These are phyloP conservation scores for Hemiscyllium ocellatum DNA, from an alignment of 2,113 vertebrate genomes.

Conservation along the genomic window DNA sequence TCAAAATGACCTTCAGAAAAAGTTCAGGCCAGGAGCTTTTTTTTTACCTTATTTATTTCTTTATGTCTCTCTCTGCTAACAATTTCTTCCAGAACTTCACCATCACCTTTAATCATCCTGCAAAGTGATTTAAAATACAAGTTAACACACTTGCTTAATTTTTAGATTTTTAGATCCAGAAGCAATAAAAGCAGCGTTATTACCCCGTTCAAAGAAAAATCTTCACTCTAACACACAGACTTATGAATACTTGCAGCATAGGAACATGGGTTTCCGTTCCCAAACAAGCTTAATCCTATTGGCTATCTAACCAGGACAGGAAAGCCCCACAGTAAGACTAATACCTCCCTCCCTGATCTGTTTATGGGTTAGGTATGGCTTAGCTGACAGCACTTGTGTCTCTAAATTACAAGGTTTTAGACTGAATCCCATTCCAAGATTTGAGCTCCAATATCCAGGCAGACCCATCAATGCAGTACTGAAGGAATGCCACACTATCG, in stretches of 20 bases:
- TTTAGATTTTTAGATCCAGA: not conserved
- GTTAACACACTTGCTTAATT: not conserved
- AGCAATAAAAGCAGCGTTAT: not conserved
- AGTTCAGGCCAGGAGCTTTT: not conserved
- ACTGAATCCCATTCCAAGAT: not conserved
- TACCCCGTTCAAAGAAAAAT: not conserved
- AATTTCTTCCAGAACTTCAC: conserved; percentile 90
- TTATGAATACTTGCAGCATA: not conserved
- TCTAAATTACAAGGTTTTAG: not conserved
- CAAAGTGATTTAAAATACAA: conserved; percentile 10
- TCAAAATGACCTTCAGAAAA: not conserved
- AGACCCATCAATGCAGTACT: not conserved
- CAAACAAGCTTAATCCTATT: not conserved
- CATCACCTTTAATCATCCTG: conserved; percentile 89
- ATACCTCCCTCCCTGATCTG: not conserved
- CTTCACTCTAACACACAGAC: not conserved
- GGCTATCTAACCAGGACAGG: not conserved
- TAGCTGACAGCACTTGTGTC: not conserved
- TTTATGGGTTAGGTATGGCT: not conserved
- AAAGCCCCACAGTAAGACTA: not conserved
- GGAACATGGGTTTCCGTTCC: not conserved
- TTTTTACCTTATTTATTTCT: conserved; percentile 86
- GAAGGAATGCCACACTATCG: not conserved
- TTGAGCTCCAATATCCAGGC: not conserved
- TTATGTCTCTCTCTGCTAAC: conserved; percentile 84